These are phyloP conservation scores for Drosophila cracens DNA, from an alignment of 2,888 invertebrate genomes.

Conservation along the genomic window DNA sequence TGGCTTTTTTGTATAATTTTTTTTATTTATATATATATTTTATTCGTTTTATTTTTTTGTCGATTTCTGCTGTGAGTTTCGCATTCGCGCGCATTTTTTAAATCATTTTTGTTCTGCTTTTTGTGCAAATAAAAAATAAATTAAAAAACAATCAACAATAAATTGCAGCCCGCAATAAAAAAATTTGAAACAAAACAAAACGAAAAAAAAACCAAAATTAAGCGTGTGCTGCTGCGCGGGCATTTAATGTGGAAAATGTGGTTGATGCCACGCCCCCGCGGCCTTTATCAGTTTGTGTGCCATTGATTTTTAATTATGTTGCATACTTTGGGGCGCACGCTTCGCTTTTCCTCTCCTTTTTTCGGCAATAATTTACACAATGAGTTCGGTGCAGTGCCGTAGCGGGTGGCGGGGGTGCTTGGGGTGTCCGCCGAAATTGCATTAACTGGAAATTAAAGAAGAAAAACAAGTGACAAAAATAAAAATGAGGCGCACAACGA, in stretches of 20 bases:
- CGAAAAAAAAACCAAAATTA: constrained; percentile 33
- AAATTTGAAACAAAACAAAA: constrained; percentile 47
- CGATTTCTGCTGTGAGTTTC: constrained; percentile 62
- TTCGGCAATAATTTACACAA: constrained; percentile 76
- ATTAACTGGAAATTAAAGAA: constrained; percentile 72
- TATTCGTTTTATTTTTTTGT: constrained; percentile 39
- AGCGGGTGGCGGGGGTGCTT: constrained; percentile 12
- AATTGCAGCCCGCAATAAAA: constrained; percentile 62
- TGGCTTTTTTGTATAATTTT: constrained; percentile 31
- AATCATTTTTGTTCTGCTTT: constrained; percentile 59
- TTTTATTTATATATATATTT: constrained; percentile 28
- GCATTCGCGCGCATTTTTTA: constrained; percentile 52
- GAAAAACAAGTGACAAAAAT: constrained; percentile 76
- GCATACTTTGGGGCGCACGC: constrained; percentile 69
- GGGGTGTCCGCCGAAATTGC: constrained; percentile 40
- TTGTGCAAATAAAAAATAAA: constrained; percentile 76
- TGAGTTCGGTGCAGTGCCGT: constrained; percentile 30
- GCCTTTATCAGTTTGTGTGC: constrained; percentile 78
- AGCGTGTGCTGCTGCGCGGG: constrained; percentile 26
- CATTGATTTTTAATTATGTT: constrained; percentile 84
- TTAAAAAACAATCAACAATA: constrained; percentile 79
- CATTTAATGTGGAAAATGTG: constrained; percentile 72
- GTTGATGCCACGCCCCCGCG: constrained; percentile 56
- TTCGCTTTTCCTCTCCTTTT: constrained; percentile 48
- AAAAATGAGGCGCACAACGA: constrained; percentile 55